Base-by-base conservation (phyloP, 2,888 invertebrate genomes). In the Cryptocheilus praepositus region DNA sequence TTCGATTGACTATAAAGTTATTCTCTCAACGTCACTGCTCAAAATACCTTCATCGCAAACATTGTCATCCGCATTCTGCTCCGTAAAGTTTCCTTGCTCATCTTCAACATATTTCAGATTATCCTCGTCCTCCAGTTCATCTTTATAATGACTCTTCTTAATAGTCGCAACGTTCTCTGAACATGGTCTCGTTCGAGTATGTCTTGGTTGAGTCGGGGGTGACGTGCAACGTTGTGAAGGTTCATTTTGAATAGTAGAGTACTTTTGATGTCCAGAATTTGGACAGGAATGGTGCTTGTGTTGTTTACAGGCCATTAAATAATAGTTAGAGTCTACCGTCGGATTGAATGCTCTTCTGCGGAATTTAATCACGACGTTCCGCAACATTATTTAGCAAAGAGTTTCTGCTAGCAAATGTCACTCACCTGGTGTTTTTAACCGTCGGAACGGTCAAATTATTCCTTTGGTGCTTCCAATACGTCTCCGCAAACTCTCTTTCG, bases 401-500 rank as follows among this genome's bases (percentile, higher is more conserved):
- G n/a, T n/a, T n/a, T n/a, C n/a, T 21, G 4, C 11, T 46, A 21
- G 19, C 13, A 4, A 19, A 53, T 15, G 46, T 25, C 36, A 36
- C 72, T 64, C 60, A 82, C 82, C 81, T 81, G 56, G 63, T 70
- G 16, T 46, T 64, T 51, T 70, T 76, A 43, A 49, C 54, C 19
- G 69, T 46, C 11, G 64, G 52, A 8, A 66, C 43, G 5, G 64
- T 49, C 43, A 74, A 71, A 28, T 70, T 69, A 28, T 25, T 71
- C 46, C 36, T 72, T 62, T 77, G 77, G 68, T 72, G 72, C 44
- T 78, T 78, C 70, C 81, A 74, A 55, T 67, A 78, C n/a, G 62
- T 19, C 13, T 83, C 80, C 22, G 69, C 13, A 7, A 56, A 43
- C 19, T 73, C 64, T 55, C 64, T 73, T 36, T 74, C 67, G 19